Conservation (phyloP, 2,113 vertebrate species). For the Oryzias celebensis region DNA sequence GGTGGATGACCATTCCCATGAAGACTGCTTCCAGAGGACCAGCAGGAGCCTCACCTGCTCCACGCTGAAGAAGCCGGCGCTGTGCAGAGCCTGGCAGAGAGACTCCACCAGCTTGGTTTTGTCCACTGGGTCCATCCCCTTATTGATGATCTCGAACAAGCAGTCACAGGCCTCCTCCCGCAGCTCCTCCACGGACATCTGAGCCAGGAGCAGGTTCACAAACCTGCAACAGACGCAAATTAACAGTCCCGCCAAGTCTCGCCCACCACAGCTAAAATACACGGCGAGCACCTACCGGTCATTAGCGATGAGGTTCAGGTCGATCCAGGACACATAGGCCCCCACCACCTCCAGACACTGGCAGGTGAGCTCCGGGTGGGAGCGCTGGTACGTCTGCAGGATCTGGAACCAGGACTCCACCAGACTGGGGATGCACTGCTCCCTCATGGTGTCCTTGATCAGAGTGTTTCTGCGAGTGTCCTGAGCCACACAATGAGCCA, state of each 20-base stretch:
- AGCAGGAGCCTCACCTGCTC: slow-evolving; percentile 81
- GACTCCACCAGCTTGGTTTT: slow-evolving; percentile 98
- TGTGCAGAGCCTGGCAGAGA: slow-evolving; percentile 91
- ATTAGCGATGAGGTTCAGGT: slow-evolving; percentile 97
- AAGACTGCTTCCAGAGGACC: neutral
- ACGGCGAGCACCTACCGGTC: slow-evolving; percentile 80
- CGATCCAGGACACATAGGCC: slow-evolving; percentile 97
- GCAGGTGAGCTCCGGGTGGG: slow-evolving; percentile 94
- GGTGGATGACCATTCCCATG: neutral
- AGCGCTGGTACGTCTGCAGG: slow-evolving; percentile 90
- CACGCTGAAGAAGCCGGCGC: slow-evolving; percentile 94
- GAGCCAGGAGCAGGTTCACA: slow-evolving; percentile 95
- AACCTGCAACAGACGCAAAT: slow-evolving; percentile 77
- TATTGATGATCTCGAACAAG: slow-evolving; percentile 97
- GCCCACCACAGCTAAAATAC: neutral
- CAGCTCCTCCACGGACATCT: slow-evolving; percentile 97
- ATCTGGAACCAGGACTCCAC: slow-evolving; percentile 99
- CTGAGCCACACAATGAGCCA: slow-evolving; percentile 58
- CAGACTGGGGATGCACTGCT: slow-evolving; percentile 93
- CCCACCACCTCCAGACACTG: slow-evolving; percentile 99
- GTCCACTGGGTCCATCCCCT: slow-evolving; percentile 97
- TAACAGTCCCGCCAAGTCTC: neutral
- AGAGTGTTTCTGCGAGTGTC: slow-evolving; percentile 93
- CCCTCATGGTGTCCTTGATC: slow-evolving; percentile 95
- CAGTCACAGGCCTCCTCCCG: slow-evolving; percentile 98